These are phyloP conservation scores for Nasonia oneida DNA, from an alignment of 2,888 invertebrate genomes.

Conservation along the genomic window DNA sequence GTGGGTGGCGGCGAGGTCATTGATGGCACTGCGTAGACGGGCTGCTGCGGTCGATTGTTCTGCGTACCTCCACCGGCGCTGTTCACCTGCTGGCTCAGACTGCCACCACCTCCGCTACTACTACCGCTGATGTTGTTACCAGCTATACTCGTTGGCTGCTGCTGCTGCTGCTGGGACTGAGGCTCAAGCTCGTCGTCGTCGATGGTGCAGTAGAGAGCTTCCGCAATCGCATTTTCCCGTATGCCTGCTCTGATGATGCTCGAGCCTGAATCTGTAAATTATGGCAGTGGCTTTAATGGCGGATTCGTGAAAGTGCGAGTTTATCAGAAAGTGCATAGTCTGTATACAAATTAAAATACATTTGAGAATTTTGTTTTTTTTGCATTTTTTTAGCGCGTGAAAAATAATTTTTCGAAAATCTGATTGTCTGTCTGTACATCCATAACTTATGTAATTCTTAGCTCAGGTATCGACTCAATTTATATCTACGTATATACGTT, in stretches of 20 bases:
- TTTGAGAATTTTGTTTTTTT: too few relatives aligned
- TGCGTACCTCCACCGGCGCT: conserved; percentile 37
- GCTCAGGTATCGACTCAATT: too few relatives aligned
- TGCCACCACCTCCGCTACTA: conserved; percentile 3
- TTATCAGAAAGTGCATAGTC: too few relatives aligned
- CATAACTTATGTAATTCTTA: too few relatives aligned
- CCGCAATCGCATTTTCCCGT: conserved; percentile 73
- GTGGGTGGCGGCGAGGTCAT: conserved; percentile 78
- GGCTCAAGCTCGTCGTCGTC: conserved; percentile 64
- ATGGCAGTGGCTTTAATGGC: neutral
- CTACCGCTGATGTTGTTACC: conserved; percentile 65
- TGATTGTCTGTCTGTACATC: too few relatives aligned
- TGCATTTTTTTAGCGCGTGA: too few relatives aligned
- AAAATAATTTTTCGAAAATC: too few relatives aligned
- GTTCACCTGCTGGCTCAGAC: conserved; percentile 15
- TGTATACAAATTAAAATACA: too few relatives aligned
- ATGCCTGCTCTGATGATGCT: conserved; percentile 70
- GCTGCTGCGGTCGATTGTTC: conserved; percentile 69
- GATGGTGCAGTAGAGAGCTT: conserved; percentile 74
- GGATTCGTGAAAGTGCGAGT: too few relatives aligned
- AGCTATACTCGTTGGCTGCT: conserved; percentile 58
- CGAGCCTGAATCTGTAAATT: conserved; percentile 72
- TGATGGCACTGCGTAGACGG: conserved; percentile 74
- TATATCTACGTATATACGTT: too few relatives aligned
- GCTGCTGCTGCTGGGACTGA: conserved; percentile 59